These are phyloP conservation scores for Myiozetetes cayanensis DNA, from an alignment of 2,113 vertebrate species.

Conservation along the genomic window DNA sequence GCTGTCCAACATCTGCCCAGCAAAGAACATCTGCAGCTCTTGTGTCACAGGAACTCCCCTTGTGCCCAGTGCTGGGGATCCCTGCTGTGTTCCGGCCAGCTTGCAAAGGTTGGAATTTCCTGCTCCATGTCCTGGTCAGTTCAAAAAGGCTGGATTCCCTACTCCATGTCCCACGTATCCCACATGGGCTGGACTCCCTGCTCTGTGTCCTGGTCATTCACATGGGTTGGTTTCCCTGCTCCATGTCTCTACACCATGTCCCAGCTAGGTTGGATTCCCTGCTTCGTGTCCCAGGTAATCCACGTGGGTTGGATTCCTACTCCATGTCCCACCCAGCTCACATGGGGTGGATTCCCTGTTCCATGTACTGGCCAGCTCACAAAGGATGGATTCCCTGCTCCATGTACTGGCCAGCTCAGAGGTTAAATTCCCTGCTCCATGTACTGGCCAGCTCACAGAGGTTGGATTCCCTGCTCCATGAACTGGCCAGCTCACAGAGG, in stretches of 20 bases:
- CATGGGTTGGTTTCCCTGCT: fast-evolving
- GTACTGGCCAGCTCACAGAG: not conserved
- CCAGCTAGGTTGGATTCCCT: not conserved
- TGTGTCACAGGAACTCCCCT: fast-evolving
- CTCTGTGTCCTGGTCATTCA: fast-evolving
- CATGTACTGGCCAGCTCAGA: not conserved
- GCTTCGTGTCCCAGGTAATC: too few species aligned
- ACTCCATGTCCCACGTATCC: not conserved
- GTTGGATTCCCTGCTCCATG: not conserved
- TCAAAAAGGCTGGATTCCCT: not conserved
- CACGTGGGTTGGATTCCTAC: not conserved
- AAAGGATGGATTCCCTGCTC: not conserved
- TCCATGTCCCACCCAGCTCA: too few species aligned
- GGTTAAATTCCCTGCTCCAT: not conserved
- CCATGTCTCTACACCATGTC: not conserved
- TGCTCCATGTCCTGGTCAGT: fast-evolving
- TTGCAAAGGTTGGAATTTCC: not conserved
- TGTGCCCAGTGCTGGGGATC: not conserved
- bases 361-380: not conserved
- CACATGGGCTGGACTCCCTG: not conserved
- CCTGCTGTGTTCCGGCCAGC: not conserved
- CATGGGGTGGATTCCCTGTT: not conserved
- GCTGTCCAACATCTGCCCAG: not conserved
- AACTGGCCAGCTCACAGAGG: fast-evolving
- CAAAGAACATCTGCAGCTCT: not conserved